Evolutionary conservation across 2,113 vertebrate species (phyloP).

Genomic region (Aegithalos caudatus): DNA sequence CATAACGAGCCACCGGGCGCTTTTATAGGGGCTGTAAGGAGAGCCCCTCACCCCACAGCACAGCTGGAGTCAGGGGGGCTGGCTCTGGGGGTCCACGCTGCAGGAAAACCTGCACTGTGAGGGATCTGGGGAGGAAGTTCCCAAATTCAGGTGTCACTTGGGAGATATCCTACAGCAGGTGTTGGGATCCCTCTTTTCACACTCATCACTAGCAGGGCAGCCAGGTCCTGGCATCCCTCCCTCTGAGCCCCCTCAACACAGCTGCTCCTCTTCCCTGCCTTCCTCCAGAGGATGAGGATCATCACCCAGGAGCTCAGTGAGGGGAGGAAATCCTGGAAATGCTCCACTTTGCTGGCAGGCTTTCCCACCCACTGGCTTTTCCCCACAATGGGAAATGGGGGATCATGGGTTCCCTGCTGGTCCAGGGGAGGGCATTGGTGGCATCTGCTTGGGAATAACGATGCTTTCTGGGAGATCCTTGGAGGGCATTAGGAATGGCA

Average conservation of each 20-base stretch:
- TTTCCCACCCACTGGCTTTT: neutral
- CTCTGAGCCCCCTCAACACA: neutral
- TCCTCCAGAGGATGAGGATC: neutral
- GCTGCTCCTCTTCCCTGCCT: neutral
- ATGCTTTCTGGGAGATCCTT: fast-evolving
- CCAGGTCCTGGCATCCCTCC: neutral
- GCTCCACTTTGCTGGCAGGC: fast-evolving
- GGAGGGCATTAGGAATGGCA: neutral
- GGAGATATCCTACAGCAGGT: neutral
- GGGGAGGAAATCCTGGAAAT: neutral
- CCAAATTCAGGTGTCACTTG: neutral
- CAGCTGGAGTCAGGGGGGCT: too few species aligned
- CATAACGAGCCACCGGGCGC: fast-evolving
- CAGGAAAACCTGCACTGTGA: neutral
- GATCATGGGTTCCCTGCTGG: fast-evolving
- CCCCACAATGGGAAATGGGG: neutral
- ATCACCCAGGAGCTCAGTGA: neutral
- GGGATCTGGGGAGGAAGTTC: neutral
- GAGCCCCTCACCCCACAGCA: too few species aligned
- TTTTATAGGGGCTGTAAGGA: neutral
- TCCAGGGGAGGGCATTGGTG: neutral
- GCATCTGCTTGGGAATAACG: neutral
- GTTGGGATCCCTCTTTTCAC: neutral
- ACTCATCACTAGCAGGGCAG: neutral
- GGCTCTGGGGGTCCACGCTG: fast-evolving